Conservation (phyloP, 2,888 invertebrate species). For the Aphelenchoides bicaudatus region DNA sequence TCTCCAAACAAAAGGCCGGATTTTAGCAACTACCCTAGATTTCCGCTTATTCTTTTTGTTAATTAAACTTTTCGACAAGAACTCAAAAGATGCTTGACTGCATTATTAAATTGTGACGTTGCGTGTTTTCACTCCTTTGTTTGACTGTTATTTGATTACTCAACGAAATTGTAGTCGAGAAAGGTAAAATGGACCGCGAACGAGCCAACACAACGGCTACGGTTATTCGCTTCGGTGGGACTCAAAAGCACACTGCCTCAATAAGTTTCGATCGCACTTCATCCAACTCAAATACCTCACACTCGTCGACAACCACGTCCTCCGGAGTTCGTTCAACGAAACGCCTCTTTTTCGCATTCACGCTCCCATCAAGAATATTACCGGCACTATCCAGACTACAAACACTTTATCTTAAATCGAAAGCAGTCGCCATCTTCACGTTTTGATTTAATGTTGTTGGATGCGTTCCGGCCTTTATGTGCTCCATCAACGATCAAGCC, state of each 20-base stretch:
- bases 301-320: background rate
- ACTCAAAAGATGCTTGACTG: too few species aligned
- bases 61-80: too few species aligned
- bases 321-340: background rate
- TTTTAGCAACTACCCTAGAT: too few species aligned
- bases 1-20: too few species aligned
- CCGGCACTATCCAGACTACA: background rate
- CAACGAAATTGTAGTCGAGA: too few species aligned
- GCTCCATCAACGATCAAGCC: background rate
- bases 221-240: conserved; percentile 5
- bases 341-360: background rate
- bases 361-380: background rate
- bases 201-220: background rate
- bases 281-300: background rate
- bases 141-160: too few species aligned
- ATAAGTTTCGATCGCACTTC: background rate
- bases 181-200: background rate
- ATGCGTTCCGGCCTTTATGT: conserved; percentile 7
- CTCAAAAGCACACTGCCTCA: background rate
- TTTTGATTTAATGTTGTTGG: conserved; percentile 21
- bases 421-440: conserved; percentile 9
- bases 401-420: background rate
- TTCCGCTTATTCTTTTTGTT: too few species aligned
- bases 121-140: too few species aligned
- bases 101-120: too few species aligned